Base-by-base conservation (phyloP, 2,113 vertebrate genomes). In the Anolis sagrei region DNA sequence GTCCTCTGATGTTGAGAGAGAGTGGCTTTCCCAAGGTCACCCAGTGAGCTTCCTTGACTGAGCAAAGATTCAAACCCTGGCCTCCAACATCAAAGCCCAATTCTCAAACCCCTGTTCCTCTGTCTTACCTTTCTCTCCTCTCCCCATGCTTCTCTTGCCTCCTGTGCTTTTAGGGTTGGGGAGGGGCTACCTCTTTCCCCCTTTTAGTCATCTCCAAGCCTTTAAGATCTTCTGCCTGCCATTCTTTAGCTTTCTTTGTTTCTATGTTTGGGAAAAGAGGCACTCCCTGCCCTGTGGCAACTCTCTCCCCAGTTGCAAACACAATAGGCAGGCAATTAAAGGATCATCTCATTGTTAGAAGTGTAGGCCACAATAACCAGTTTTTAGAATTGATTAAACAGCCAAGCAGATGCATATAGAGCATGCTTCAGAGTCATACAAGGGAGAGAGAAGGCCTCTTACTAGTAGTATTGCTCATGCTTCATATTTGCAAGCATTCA, bases 361-460 rank as follows among this genome's bases (percentile, higher is more conserved):
- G 2, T 49, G 21, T 68, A 77, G 32, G 19, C 2, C 29, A 44
- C 62, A 66, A 68, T 68, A 68, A 32, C n/a, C 44, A 69, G 44
- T 23, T 51, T 84, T 77, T 29, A 84, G 39, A 51, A 7, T 27
- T 84, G 44, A 76, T 84, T 76, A 84, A 68, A 51, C 19, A 48
- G 44, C 64, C 58, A 76, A 58, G 58, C 54, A 83, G 81, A 61
- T n/a, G 5, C 72, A 16, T 76, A 21, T 27, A 76, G 58, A 83
- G 36, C 36, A 32, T 75, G 72, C 51, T 54, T 83, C 70, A 73
- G 61, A 82, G 81, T 19, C 49, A 29, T 13, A 34, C 44, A 54
- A 23, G 3, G 61, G 29, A n/a, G 51, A 19, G 8, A 1, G n/a
- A 5, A 5, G n/a, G 14, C 4, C 19, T 72, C 2, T 72, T 18